A percentile compares a stretch with the other conserved stretches of the same genome.
These are phyloP conservation scores for Caracal caracal DNA, from an alignment of 2,113 vertebrate genomes.

Conservation along the genomic window DNA sequence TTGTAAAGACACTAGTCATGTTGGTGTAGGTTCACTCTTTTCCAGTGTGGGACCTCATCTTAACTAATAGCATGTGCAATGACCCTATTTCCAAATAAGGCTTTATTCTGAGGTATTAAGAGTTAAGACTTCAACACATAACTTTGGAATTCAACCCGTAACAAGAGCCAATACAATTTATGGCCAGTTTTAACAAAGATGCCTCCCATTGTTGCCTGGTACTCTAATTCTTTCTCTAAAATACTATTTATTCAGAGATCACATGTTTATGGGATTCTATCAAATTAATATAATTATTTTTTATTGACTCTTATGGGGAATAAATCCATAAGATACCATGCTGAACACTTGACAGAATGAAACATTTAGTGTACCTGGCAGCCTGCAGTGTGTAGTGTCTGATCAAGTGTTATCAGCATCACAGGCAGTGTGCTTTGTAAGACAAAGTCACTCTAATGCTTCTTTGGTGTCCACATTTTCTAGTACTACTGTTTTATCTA, in stretches of 20 bases:
- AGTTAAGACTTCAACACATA: background rate
- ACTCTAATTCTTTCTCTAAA: background rate
- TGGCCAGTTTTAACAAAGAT: background rate
- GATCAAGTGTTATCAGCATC: background rate
- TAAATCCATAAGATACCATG: background rate
- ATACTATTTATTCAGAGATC: background rate
- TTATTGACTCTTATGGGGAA: background rate
- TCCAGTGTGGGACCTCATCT: background rate
- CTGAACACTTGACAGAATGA: background rate
- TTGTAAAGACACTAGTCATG: background rate
- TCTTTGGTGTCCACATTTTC: conserved; percentile 2
- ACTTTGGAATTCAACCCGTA: background rate
- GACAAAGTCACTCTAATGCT: background rate
- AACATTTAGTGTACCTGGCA: background rate
- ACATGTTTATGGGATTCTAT: background rate
- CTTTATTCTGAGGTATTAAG: background rate
- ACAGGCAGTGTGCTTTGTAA: background rate
- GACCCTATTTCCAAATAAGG: background rate
- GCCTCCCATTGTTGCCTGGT: background rate
- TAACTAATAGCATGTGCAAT: background rate
- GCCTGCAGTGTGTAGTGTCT: background rate
- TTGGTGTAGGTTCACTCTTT: background rate
- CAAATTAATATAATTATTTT: background rate
- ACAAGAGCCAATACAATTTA: background rate
- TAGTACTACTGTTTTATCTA: background rate